Base-by-base conservation (phyloP, 2,797 vertebrate genomes). In the Scarus forsteni region DNA sequence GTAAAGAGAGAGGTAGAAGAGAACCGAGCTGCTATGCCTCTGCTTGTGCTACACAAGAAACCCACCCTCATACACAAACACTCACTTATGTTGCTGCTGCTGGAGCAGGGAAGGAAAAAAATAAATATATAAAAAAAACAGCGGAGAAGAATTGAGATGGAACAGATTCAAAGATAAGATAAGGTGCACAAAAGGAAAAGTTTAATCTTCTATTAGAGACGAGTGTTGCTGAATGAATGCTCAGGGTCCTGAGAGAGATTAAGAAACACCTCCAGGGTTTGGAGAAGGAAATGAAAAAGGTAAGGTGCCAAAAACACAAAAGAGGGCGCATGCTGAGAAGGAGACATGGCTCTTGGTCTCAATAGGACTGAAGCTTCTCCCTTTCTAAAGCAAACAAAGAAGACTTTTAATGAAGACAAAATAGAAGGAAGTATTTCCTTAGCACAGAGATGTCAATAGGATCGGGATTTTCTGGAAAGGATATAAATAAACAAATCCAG, bases 111-210 rank as follows among this genome's bases (percentile, higher is more conserved):
- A 12, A 35, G 50, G 11, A 18, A 11, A 19, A 34, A 36, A 8
- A 8, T 36, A 39, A 44, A 13, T 7, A 36, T 2, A 3, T 38
- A n/a, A 16, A 66, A 40, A 62, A 42, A 79, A 6, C 48, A 49
- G 55, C 16, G 44, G 42, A 49, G 42, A 51, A 44, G 58, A 45
- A 63, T 44, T 27, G 45, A 63, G 62, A 39, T 10, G 53, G 42
- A 70, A 61, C 11, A 65, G 75, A 80, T 73, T 18, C 8, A 27
- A 27, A 9, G 35, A 62, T 40, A 13, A 69, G 77, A 84, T 79
- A 72, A 53, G 45, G 16, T n/a, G 39, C 35, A 72, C 50, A 54
- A 51, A 70, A 42, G 36, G 39, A 13, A 54, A 65, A 61, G 14
- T 38, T 27, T 55, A 73, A 73, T 83, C 68, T 75, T 57, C 34